phyloP scores from a whole-genome alignment of 2,113 vertebrate species.

The Pteropus alecto region DNA sequence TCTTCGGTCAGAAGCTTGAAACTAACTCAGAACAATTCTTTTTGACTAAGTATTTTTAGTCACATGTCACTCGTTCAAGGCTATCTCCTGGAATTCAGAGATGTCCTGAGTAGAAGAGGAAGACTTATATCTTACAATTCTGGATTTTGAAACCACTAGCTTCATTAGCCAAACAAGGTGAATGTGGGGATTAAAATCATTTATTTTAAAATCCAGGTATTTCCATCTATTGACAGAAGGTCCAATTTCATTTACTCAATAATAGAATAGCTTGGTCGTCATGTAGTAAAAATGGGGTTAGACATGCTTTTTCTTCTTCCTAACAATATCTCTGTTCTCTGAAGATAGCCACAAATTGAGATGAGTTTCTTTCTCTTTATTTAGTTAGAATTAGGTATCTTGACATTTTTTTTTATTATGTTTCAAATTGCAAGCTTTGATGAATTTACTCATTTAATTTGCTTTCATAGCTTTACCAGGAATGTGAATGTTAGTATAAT shows the following conservation, averaged over 20 bases:
- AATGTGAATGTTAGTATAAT: not conserved
- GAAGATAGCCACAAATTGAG: not conserved
- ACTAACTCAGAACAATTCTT: constrained; percentile 12
- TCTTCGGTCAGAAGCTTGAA: not conserved
- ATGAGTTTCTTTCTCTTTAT: not conserved
- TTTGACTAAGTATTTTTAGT: constrained; percentile 19
- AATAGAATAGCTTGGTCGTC: not conserved
- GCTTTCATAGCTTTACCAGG: not conserved
- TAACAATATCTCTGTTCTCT: not conserved
- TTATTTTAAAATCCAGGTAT: constrained; percentile 36
- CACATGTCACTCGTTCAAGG: not conserved
- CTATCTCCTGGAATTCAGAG: not conserved
- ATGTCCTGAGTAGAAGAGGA: not conserved
- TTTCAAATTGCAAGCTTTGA: not conserved
- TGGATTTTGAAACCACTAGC: not conserved
- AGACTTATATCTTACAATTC: not conserved
- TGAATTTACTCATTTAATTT: not conserved
- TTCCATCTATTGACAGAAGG: constrained; percentile 52
- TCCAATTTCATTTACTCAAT: constrained; percentile 43
- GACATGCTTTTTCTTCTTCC: not conserved
- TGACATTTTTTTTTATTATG: not conserved
- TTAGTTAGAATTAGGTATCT: not conserved
- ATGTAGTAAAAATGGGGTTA: constrained; percentile 24
- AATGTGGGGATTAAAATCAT: not conserved
- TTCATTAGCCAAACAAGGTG: not conserved